Evolutionary conservation across 2,888 invertebrate genomes (phyloP).

Genomic region (Pheosia gnoma): DNA sequence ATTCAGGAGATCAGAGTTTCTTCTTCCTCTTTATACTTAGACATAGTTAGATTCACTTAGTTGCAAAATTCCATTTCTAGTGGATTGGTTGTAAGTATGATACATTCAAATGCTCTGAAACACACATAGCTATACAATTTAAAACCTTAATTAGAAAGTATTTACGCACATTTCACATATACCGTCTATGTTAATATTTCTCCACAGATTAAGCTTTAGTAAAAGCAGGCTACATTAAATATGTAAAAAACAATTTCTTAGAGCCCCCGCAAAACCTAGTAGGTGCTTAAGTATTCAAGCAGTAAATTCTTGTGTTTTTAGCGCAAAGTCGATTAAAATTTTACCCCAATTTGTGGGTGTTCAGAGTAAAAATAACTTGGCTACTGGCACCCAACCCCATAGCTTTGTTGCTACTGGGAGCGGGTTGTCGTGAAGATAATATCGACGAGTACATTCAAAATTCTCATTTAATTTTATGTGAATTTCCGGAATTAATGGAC

Average conservation of each 20-base stretch:
- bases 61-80: too few relatives aligned
- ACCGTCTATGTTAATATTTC: too few relatives aligned
- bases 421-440: background rate
- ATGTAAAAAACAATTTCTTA: background rate
- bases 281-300: background rate
- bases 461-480: background rate
- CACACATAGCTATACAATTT: too few relatives aligned
- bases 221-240: background rate
- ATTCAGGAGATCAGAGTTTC: too few relatives aligned
- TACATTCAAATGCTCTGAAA: too few relatives aligned
- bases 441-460: background rate
- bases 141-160: too few relatives aligned
- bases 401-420: slow-evolving; percentile 5
- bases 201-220: background rate
- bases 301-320: slow-evolving; percentile 14
- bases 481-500: background rate
- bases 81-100: too few relatives aligned
- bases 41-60: too few relatives aligned
- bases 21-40: too few relatives aligned
- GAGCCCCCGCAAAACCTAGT: background rate
- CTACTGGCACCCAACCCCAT: background rate
- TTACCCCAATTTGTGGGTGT: slow-evolving; percentile 25
- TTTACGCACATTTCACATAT: too few relatives aligned
- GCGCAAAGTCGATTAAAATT: slow-evolving; percentile 28
- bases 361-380: slow-evolving; percentile 31